These are phyloP conservation scores for Micromys minutus DNA, from an alignment of 2,113 vertebrate species.

Conservation along the genomic window DNA sequence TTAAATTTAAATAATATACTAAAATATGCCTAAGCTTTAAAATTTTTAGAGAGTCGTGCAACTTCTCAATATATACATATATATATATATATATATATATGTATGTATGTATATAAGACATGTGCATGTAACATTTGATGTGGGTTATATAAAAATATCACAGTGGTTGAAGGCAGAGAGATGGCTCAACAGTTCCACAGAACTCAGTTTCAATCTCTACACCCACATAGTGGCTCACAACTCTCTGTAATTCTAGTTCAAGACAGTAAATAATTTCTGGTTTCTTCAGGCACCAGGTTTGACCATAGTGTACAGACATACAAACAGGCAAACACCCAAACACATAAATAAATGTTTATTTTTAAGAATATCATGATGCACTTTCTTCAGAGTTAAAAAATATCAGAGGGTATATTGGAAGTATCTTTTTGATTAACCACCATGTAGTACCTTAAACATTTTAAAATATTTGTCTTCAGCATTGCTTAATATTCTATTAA, in stretches of 20 bases:
- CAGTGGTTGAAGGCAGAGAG: not conserved
- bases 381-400: not conserved
- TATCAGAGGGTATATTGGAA: not conserved
- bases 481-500: not conserved
- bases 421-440: not conserved
- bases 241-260: not conserved
- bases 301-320: not conserved
- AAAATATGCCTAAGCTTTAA: not conserved
- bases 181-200: not conserved
- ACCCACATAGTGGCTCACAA: not conserved
- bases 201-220: not conserved
- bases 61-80: not conserved
- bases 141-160: constrained; percentile 1
- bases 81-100: no score
- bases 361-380: not conserved
- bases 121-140: not conserved
- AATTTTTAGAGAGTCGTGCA: not conserved
- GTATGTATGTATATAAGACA: not conserved
- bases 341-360: not conserved
- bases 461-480: not conserved
- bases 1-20: not conserved
- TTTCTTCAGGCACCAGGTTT: not conserved
- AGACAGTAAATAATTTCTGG: not conserved
- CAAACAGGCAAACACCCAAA: not conserved
- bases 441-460: not conserved